Base-by-base conservation (phyloP, 1,140 invertebrate species). In the Caenorhabditis tropicalis region DNA sequence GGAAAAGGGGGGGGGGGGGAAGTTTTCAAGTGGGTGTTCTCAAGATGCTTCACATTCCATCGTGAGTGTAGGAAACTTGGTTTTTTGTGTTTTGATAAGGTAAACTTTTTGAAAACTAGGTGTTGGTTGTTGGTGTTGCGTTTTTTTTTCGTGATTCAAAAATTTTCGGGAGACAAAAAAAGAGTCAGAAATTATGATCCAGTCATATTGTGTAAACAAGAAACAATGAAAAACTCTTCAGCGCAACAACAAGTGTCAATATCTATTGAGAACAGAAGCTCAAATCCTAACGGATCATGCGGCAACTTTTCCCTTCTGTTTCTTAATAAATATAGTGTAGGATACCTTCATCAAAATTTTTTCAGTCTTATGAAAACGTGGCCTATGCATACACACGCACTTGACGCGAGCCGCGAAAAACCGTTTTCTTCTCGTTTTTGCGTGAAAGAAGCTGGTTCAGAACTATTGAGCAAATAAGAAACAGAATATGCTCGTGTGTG, bases 1-100 rank as follows among this genome's bases (percentile, higher is more conserved):
- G n/a, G n/a, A 9, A 43, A 82, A 31, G 39, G 39, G 24, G 24
- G n/a, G 2, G 53, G 24, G 51, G 51, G 31, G 39, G 10, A 29
- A 81, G 27, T 51, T 81, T 51, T 53, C 79, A 39, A 81, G 46
- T 51, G 48, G 51, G 27, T 81, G 74, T 51, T 81, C 79, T 81
- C 79, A 53, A 53, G 48, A 81, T 81, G 81, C 43, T 82, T 58
- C 81, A 58, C 56, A 65, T 82, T 82, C 56, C 81, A 29, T 65
- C 36, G 43, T 53, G 51, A 81, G 79, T 81, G 2, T 31, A 21
- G n/a, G 31, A 51, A 10, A 15, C 9, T 1, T 51, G 39, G 39
- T 51, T 49, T 80, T 81, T 56, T 53, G 51, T 81, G 51, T 51
- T 51, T 56, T 51, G 51, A 49, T 56, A 19, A 19, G 16, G 16